Percentiles rank a stretch among this genome's conserved stretches.
These are phyloP conservation scores for Gambelia wislizenii DNA, from an alignment of 2,797 vertebrate species.

Conservation along the genomic window DNA sequence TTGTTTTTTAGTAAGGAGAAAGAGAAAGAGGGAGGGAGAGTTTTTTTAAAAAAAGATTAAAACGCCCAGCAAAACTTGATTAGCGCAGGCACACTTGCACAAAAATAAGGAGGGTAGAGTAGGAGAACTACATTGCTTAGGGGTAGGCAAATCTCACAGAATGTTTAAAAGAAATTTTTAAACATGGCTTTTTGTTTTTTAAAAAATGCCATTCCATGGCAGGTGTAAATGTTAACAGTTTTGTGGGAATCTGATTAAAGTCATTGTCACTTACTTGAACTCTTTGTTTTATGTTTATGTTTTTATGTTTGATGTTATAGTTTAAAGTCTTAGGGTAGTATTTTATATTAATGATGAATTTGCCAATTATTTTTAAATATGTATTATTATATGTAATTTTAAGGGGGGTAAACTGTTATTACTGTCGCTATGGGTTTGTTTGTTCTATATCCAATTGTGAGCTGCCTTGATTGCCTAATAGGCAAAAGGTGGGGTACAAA, in stretches of 20 bases:
- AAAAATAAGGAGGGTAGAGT: neutral
- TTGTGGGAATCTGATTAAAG: constrained; percentile 53
- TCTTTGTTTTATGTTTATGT: too few relatives aligned
- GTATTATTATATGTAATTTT: too few relatives aligned
- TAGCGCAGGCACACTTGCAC: neutral
- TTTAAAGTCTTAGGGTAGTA: too few relatives aligned
- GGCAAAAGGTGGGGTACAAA: too few relatives aligned
- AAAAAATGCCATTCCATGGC: neutral
- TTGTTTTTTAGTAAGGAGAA: neutral
- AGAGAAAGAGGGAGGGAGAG: neutral
- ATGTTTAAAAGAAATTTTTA: constrained; percentile 2
- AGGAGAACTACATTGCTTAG: neutral
- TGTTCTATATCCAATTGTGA: too few relatives aligned
- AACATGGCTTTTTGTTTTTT: constrained; percentile 33
- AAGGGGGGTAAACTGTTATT: too few relatives aligned
- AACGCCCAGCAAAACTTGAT: neutral
- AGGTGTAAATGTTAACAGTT: constrained; percentile 43
- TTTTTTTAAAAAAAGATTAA: neutral
- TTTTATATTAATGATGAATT: too few relatives aligned
- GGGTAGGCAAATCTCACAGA: neutral
- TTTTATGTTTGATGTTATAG: too few relatives aligned
- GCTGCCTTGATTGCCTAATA: too few relatives aligned
- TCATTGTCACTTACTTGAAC: constrained; percentile 58
- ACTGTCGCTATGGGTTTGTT: too few relatives aligned
- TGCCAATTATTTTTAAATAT: too few relatives aligned